Evolutionary conservation across 1,140 invertebrate species (phyloP), one percentile per base, ranked within the genome.

Genomic region (Camponotus floridanus): DNA sequence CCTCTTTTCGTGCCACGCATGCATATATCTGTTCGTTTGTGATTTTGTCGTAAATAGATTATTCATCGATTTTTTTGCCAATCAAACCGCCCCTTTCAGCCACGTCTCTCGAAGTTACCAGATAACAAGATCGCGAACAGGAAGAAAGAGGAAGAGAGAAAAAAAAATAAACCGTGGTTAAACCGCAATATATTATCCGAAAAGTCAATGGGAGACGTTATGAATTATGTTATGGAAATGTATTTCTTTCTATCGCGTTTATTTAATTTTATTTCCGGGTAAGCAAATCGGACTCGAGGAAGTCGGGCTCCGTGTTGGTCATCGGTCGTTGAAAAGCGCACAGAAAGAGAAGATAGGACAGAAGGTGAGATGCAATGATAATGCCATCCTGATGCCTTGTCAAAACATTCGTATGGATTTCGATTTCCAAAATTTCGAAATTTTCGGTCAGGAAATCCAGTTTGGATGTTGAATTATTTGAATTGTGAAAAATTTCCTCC

Each of bases 1-100:
- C 92, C 91, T 92, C 88, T 92, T 92, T 91, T 92, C 92, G 93
- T 93, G 93, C 93, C 91, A 92, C 90, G 87, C 93, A 93, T 94
- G 93, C 93, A 93, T 93, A 81, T 93, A 90, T 90, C 90, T 91
- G 89, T 92, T 83, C 59, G 83, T 85, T 71, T 80, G 85, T 89
- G 48, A 87, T 61, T 59, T 70, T 83, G 79, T 51, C 45, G 33
- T 26, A 83, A 57, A 15, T 73, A 42, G 3, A 31, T 61, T n/a
- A 73, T 31, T 89, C 18, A 74, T 85, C 42, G 6, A 55, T 39
- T 42, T 55, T 26, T 76, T 36, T 18, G 48, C 59, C 61, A 57
- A 74, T 88, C 86, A 90, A 92, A 67, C 67, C 87, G 90, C 85
- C 90, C 90, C 90, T 90, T 85, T 86, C 87, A 87, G 85, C 88